A percentile compares a stretch with the other conserved stretches of the same genome.
phyloP scores from a whole-genome alignment of 2,888 invertebrate genomes.

The Helicoverpa assulta region DNA sequence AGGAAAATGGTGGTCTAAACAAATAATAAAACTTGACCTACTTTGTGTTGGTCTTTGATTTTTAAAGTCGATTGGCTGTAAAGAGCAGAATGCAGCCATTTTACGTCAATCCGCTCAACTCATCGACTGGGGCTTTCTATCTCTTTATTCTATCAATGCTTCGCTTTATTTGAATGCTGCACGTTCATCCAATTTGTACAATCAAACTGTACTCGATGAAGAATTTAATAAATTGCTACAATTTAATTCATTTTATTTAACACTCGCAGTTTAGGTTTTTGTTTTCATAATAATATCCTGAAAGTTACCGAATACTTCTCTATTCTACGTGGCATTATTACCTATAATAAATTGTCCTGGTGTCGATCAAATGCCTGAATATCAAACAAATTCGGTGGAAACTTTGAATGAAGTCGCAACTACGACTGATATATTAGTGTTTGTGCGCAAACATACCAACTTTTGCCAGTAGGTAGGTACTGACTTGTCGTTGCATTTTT shows the following conservation, averaged over 20 bases:
- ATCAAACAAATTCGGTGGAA: slow-evolving; percentile 44
- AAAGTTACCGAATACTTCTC: slow-evolving; percentile 8
- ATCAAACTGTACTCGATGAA: slow-evolving; percentile 4
- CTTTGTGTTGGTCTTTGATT: background rate
- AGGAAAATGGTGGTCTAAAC: background rate
- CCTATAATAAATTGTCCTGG: background rate
- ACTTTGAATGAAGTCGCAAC: slow-evolving; percentile 38
- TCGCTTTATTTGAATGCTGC: slow-evolving; percentile 31
- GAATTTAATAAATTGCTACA: slow-evolving; percentile 25
- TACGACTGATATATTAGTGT: slow-evolving; percentile 41
- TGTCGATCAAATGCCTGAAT: slow-evolving; percentile 4
- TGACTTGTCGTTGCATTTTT: background rate
- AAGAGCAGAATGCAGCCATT: slow-evolving; percentile 12
- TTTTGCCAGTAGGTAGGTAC: slow-evolving; percentile 36
- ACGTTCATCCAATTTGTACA: slow-evolving; percentile 35
- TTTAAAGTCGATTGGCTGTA: background rate
- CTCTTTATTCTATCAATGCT: slow-evolving; percentile 21
- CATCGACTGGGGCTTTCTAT: background rate
- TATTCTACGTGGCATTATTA: slow-evolving; percentile 16
- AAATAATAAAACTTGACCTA: slow-evolving; percentile 1
- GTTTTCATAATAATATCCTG: slow-evolving; percentile 1
- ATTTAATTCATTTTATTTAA: slow-evolving; percentile 20
- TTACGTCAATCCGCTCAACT: slow-evolving; percentile 5
- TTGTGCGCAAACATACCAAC: slow-evolving; percentile 41
- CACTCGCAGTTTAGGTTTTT: background rate